These are phyloP conservation scores for Odontesthes bonariensis DNA, from an alignment of 2,113 vertebrate genomes.

Conservation along the genomic window DNA sequence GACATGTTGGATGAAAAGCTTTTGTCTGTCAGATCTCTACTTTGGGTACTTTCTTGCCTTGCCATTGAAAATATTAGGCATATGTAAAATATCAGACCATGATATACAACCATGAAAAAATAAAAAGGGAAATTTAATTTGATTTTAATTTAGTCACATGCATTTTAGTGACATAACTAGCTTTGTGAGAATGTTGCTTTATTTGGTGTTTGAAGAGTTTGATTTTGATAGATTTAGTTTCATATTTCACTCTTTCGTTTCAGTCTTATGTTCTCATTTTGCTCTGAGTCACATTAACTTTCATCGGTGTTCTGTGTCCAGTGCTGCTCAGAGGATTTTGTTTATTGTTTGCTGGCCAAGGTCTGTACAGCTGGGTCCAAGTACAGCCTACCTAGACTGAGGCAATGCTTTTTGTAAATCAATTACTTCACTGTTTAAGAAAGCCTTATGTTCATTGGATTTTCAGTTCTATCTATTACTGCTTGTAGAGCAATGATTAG, in stretches of 20 bases:
- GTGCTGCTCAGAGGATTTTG: constrained; percentile 8
- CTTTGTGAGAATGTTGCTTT: neutral
- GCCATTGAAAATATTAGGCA: neutral
- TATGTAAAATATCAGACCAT: neutral
- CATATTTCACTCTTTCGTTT: neutral
- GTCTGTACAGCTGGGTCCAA: constrained; percentile 5
- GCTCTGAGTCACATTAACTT: neutral
- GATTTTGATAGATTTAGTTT: neutral
- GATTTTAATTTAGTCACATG: too few relatives aligned
- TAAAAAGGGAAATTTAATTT: neutral
- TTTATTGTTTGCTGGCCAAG: constrained; percentile 24
- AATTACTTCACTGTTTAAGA: constrained; percentile 5
- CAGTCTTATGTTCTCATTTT: neutral
- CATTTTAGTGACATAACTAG: neutral
- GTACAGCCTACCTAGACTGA: neutral
- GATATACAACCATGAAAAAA: neutral
- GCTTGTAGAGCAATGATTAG: too few relatives aligned
- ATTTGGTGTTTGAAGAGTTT: neutral
- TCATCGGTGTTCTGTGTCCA: constrained; percentile 1
- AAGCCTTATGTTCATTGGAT: neutral
- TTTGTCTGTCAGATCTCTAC: constrained; percentile 1
- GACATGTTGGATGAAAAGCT: neutral
- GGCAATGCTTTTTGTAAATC: neutral
- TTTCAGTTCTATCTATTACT: neutral
- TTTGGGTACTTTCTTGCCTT: neutral